Evolutionary conservation across 2,888 invertebrate species (phyloP).

Genomic region (Brachylomia viminalis): DNA sequence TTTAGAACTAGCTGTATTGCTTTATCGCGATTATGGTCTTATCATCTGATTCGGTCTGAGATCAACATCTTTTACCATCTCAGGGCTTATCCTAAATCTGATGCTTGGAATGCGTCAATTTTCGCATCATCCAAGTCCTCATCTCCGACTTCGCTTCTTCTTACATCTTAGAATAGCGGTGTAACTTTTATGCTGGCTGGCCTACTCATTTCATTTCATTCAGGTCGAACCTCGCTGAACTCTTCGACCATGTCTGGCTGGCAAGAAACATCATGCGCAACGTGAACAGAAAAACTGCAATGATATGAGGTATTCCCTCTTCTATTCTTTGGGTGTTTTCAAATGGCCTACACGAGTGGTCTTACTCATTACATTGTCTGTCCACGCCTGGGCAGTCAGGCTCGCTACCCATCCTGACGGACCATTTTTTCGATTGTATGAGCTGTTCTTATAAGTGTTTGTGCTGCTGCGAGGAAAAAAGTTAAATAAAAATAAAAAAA

Average conservation of each 20-base stretch:
- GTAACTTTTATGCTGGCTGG: neutral
- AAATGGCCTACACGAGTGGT: neutral
- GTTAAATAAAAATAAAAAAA: too few relatives aligned
- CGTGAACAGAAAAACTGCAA: neutral
- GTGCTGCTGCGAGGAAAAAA: neutral
- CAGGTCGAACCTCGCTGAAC: neutral
- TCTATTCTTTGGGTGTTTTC: neutral
- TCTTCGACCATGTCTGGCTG: neutral
- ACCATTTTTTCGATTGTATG: neutral
- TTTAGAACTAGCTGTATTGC: neutral
- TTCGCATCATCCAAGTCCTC: neutral
- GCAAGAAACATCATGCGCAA: neutral
- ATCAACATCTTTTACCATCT: neutral
- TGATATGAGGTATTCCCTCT: neutral
- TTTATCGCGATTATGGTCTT: neutral
- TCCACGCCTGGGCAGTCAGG: neutral
- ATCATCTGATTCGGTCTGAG: constrained; percentile 1
- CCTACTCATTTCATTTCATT: neutral
- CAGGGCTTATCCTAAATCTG: neutral
- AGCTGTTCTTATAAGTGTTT: neutral
- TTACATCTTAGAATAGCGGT: neutral
- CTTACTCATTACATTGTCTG: neutral
- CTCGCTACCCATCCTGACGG: neutral
- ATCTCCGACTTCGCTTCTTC: neutral
- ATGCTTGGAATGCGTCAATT: neutral